These are phyloP conservation scores for Lasioglossum zephyrum DNA, from an alignment of 2,888 invertebrate genomes.

Conservation along the genomic window DNA sequence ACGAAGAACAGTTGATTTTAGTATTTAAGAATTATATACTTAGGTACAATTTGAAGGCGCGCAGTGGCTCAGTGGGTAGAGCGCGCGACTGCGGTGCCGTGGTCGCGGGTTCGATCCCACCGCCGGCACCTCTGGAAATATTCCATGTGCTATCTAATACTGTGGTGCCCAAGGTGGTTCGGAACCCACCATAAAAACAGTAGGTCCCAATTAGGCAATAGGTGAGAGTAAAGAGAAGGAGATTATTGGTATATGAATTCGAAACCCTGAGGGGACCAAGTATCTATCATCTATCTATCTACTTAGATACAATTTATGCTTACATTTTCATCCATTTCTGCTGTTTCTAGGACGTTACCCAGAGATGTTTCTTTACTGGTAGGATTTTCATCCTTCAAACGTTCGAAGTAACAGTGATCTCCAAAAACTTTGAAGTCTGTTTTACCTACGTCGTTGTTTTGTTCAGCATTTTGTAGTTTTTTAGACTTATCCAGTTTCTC, in stretches of 20 bases:
- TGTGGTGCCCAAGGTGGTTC: no score
- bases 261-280: no score
- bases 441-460: slow-evolving; percentile 61
- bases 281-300: no score
- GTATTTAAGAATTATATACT: background rate
- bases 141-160: no score
- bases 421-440: slow-evolving; percentile 76
- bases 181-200: no score
- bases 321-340: slow-evolving; percentile 78
- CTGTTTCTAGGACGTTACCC: slow-evolving; percentile 68
- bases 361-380: slow-evolving; percentile 61
- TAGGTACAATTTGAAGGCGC: slow-evolving; percentile 31
- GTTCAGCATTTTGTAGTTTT: slow-evolving; percentile 54
- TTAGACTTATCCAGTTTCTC: slow-evolving; percentile 66
- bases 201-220: no score
- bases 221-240: no score
- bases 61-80: no score
- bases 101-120: no score
- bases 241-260: no score
- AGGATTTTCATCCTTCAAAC: slow-evolving; percentile 69
- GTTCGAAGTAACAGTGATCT: slow-evolving; percentile 82
- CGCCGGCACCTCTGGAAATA: no score
- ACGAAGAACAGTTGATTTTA: slow-evolving; percentile 63
- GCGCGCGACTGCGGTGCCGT: no score
- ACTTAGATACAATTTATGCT: slow-evolving; percentile 53